These are phyloP conservation scores for Caerostris darwini DNA, from an alignment of 1,140 invertebrate genomes.

Conservation along the genomic window DNA sequence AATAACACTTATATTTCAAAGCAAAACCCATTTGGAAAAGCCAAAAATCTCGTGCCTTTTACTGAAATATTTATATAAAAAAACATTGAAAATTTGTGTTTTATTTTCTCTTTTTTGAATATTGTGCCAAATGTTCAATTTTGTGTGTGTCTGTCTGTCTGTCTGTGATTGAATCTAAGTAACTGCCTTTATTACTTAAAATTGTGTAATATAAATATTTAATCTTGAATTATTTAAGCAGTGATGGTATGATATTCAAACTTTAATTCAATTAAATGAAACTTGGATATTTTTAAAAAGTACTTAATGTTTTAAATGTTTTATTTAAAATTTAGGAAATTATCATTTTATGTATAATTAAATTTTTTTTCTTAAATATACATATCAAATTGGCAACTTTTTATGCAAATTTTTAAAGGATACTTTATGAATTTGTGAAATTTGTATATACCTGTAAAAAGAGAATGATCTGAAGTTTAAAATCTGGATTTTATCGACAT, in stretches of 20 bases:
- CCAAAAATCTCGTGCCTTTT: constrained; percentile 52
- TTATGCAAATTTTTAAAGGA: not conserved
- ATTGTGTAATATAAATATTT: not conserved
- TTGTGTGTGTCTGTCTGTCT: not conserved
- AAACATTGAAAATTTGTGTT: not conserved
- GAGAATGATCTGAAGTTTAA: not conserved
- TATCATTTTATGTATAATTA: not conserved
- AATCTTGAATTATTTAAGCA: not conserved
- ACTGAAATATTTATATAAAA: constrained; percentile 22
- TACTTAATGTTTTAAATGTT: too few species aligned
- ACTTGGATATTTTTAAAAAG: not conserved
- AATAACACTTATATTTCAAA: not conserved
- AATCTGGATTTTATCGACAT: constrained; percentile 20
- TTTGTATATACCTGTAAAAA: constrained; percentile 3
- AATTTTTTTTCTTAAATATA: not conserved
- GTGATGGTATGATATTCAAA: not conserved
- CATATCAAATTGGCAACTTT: constrained; percentile 30
- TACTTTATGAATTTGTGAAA: not conserved
- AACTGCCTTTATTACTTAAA: not conserved
- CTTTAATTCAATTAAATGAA: not conserved
- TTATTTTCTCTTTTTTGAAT: constrained; percentile 7
- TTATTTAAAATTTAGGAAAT: not conserved
- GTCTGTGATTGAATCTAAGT: too few species aligned
- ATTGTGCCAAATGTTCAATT: constrained; percentile 20
- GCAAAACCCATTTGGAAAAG: constrained; percentile 21